Evolutionary conservation across 2,797 vertebrate species (phyloP), one percentile per base, ranked within the genome.

Genomic region (Apogon talboti): DNA sequence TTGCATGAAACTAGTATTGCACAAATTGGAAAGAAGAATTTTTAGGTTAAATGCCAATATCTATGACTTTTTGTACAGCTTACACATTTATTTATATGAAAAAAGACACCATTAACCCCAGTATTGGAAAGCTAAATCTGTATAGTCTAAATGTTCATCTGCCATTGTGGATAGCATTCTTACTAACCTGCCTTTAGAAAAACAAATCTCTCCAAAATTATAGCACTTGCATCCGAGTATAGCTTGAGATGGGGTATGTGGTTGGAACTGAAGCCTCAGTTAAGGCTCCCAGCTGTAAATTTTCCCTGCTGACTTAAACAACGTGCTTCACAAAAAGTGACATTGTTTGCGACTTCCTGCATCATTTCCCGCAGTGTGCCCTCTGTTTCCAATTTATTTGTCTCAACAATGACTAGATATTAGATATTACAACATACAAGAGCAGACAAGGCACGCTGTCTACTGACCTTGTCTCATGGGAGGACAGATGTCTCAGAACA

Each of bases 381-480:
- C 28, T 35, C 38, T 50, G 43, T 69, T 61, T 66, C 8, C 16
- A 42, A 37, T 74, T 67, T 16, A 63, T 73, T 78, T 11, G 11
- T 49, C 13, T 21, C 37, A 65, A 64, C 56, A 67, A 68, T 71
- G 33, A 13, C 15, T 48, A 24, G 7, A 61, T 47, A 72, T 62
- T 12, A 62, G 37, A 66, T 15, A 43, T 46, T 24, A 59, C 13
- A 8, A 24, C 12, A 76, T 62, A 76, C 30, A 18, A 40, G 0
- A 65, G 37, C 46, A 61, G 69, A 45, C 47, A 41, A 33, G 28
- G 16, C 64, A 42, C n/a, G 13, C 54, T 43, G 35, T 9, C 24
- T 3, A 4, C 58, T 47, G 15, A 52, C 5, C 11, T 12, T 9
- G 44, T 71, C 54, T 68, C 61, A 12, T 33, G 56, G 43, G 57